phyloP scores from a whole-genome alignment of 2,113 vertebrate species.

The Lepus timidus region DNA sequence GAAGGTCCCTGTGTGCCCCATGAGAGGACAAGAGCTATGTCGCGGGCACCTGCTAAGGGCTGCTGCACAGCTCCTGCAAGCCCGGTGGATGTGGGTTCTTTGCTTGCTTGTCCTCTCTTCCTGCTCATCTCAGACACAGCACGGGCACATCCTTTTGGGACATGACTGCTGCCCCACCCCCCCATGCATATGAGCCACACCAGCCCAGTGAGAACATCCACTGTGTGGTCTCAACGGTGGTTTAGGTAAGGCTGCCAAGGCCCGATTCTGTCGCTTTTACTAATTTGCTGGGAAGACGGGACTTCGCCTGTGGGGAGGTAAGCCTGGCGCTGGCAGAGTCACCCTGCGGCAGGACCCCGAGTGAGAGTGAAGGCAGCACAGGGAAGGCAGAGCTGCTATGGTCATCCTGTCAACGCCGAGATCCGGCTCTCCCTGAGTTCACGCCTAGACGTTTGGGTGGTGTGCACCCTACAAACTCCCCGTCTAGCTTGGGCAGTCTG shows the following conservation, averaged over 20 bases:
- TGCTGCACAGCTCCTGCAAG: fast-evolving
- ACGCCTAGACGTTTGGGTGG: background rate
- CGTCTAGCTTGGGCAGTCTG: background rate
- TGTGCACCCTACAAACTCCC: background rate
- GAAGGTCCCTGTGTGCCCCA: background rate
- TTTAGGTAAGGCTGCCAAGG: background rate
- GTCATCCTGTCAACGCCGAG: background rate
- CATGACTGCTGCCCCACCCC: no score
- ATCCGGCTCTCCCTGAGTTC: background rate
- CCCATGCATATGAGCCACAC: background rate
- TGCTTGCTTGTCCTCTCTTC: background rate
- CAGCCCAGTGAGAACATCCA: background rate
- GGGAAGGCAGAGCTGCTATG: background rate
- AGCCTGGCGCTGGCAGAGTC: background rate
- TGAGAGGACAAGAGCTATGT: background rate
- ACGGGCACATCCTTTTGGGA: background rate
- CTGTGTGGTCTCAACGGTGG: background rate
- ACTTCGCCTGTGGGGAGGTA: background rate
- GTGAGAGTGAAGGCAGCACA: background rate
- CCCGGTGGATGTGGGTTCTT: background rate
- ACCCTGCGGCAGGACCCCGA: background rate
- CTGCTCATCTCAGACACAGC: background rate
- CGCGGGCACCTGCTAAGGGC: background rate
- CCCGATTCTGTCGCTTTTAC: background rate
- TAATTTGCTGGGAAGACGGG: background rate